A percentile compares a stretch with the other conserved stretches of the same genome.
phyloP scores from a whole-genome alignment of 2,888 invertebrate genomes.

The Pimpla rufipes region DNA sequence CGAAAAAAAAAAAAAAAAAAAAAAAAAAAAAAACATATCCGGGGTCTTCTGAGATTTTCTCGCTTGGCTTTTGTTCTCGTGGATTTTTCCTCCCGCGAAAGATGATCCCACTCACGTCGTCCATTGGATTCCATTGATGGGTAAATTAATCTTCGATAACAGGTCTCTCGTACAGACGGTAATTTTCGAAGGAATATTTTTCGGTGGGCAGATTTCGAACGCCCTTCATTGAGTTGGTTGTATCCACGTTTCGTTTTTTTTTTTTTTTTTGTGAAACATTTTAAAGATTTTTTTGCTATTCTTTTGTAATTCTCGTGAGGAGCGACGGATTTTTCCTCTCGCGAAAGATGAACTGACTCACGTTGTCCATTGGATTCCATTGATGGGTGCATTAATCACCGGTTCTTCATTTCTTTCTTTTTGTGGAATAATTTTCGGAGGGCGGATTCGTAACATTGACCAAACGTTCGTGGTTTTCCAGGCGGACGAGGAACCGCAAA shows the following conservation, averaged over 20 bases:
- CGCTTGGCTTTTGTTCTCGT: conserved; percentile 42
- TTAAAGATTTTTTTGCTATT: no score
- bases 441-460: conserved; percentile 33
- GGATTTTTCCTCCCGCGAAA: conserved; percentile 15
- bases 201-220: no score
- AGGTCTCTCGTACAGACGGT: no score
- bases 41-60: conserved; percentile 35
- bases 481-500: conserved; percentile 36
- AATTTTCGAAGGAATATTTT: no score
- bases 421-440: conserved; percentile 45
- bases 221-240: no score
- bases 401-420: not conserved
- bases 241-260: no score
- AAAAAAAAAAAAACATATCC: conserved; percentile 38
- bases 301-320: no score
- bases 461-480: conserved; percentile 21
- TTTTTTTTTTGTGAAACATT: no score
- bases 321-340: no score
- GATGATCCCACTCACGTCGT: not conserved
- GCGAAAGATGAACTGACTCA: conserved; percentile 19
- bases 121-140: not conserved
- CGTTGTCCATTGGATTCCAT: not conserved
- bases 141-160: not conserved
- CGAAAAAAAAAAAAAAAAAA: conserved; percentile 49
- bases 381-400: not conserved